Conservation (phyloP, 2,888 invertebrate species). For the Caenorhabditis zanzibari region DNA sequence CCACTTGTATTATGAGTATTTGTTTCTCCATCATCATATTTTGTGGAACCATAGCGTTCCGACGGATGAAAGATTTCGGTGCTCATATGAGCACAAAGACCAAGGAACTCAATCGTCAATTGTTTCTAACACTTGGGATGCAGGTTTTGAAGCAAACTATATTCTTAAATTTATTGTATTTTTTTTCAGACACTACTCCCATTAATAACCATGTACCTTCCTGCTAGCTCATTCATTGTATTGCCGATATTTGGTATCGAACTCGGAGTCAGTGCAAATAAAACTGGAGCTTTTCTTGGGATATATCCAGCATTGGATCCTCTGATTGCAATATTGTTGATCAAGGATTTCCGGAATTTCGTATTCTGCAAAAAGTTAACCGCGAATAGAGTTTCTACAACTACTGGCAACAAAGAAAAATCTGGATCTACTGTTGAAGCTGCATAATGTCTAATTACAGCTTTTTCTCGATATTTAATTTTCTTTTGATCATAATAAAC, state of each 20-base stretch:
- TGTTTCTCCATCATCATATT: constrained; percentile 31
- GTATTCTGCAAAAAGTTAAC: constrained; percentile 12
- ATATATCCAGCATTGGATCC: constrained; percentile 54
- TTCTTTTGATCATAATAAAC: no score
- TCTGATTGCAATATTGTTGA: constrained; percentile 37
- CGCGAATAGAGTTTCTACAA: neutral
- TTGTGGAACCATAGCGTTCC: constrained; percentile 20
- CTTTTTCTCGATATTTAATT: neutral
- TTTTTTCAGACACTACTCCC: constrained; percentile 42
- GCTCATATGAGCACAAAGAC: constrained; percentile 53
- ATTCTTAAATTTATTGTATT: neutral
- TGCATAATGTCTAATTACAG: neutral
- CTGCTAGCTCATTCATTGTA: constrained; percentile 36
- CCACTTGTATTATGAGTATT: constrained; percentile 5
- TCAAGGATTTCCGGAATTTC: constrained; percentile 42
- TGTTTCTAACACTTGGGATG: constrained; percentile 39
- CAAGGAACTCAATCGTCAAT: constrained; percentile 36
- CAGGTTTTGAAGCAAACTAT: no score
- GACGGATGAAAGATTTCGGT: constrained; percentile 36
- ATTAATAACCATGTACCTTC: constrained; percentile 42
- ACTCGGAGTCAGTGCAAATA: constrained; percentile 36
- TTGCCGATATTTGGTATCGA: constrained; percentile 44
- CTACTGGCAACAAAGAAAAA: constrained; percentile 22
- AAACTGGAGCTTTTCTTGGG: constrained; percentile 46
- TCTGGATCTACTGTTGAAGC: neutral